Conservation (phyloP, 2,797 vertebrate species). For the Microcaecilia unicolor region DNA sequence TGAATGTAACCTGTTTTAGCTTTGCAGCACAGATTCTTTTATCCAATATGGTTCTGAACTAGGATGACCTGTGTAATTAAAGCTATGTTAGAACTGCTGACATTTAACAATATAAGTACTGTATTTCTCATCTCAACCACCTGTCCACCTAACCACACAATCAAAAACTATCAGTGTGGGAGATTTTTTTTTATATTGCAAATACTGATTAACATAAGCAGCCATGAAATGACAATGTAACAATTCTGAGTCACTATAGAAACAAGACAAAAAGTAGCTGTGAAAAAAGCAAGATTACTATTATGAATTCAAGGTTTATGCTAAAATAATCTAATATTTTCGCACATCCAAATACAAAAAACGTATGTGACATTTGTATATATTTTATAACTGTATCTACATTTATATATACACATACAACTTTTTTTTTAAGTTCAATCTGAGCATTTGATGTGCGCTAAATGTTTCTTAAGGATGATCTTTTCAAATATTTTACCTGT, state of each 20-base stretch:
- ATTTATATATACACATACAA: too few relatives aligned
- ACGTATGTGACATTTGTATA: too few relatives aligned
- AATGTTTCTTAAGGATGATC: too few relatives aligned
- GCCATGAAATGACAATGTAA: not conserved
- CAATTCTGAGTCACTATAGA: not conserved
- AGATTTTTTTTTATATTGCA: not conserved
- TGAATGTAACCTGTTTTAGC: too few relatives aligned
- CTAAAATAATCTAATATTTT: too few relatives aligned
- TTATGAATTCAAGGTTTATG: not conserved
- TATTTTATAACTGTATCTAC: too few relatives aligned
- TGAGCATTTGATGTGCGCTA: too few relatives aligned
- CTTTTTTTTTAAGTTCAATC: too few relatives aligned
- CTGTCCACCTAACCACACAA: too few relatives aligned
- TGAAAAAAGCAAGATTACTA: constrained; percentile 1
- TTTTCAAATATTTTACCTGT: too few relatives aligned
- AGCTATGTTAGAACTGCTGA: not conserved
- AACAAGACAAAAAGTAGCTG: constrained; percentile 7
- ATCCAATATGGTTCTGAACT: constrained; percentile 7
- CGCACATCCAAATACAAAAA: too few relatives aligned
- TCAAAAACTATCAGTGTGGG: not conserved
- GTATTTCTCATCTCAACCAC: not conserved
- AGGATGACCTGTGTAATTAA: not conserved
- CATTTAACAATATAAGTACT: not conserved
- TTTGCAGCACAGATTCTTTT: not conserved
- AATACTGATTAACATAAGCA: not conserved